Evolutionary conservation across 2,797 vertebrate genomes (phyloP).

Genomic region (Sciurus vulgaris): DNA sequence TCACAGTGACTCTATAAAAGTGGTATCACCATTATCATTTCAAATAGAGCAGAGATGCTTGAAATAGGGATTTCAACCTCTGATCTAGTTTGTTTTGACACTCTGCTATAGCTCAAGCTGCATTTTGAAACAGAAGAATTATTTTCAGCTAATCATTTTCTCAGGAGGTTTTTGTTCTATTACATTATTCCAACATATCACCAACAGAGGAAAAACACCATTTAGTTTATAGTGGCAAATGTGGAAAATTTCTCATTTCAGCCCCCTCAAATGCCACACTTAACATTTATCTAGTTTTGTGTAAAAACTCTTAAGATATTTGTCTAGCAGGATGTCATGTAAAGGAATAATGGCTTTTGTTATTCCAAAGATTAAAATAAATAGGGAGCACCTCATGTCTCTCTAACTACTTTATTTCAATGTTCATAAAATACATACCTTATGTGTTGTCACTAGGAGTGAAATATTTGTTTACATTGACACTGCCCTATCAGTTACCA

Average conservation of each 20-base stretch:
- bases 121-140: conserved; percentile 21
- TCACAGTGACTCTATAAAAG: neutral
- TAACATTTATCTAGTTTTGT: conserved; percentile 45
- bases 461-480: neutral
- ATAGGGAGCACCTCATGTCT: neutral
- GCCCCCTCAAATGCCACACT: neutral
- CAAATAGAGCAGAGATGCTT: neutral
- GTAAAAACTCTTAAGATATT: neutral
- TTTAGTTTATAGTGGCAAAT: conserved; percentile 1
- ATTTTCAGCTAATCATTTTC: conserved; percentile 11
- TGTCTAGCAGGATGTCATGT: neutral
- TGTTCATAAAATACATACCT: neutral
- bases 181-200: neutral
- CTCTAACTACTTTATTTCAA: neutral
- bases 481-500: neutral
- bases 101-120: neutral
- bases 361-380: conserved; percentile 47
- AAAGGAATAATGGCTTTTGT: neutral
- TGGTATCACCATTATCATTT: neutral
- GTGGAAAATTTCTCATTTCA: neutral
- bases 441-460: neutral
- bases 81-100: neutral
- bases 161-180: conserved; percentile 13
- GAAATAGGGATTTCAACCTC: neutral
- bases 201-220: neutral